These are phyloP conservation scores for Stegodyphus mimosarum DNA, from an alignment of 1,140 invertebrate species.

Conservation along the genomic window DNA sequence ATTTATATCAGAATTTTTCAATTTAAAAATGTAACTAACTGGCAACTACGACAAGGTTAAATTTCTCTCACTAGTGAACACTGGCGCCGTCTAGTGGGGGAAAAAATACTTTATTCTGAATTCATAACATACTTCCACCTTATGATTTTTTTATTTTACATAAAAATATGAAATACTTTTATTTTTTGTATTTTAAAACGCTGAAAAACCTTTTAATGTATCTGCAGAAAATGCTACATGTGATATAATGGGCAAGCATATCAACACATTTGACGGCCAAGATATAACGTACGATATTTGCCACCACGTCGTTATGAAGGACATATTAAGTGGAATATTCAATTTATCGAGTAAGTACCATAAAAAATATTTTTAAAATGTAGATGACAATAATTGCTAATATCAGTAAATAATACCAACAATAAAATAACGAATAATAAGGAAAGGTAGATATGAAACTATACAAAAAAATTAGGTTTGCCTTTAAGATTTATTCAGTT, in stretches of 20 bases:
- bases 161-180: constrained; percentile 13
- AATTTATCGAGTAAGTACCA: constrained; percentile 68
- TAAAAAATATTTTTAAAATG: constrained; percentile 55
- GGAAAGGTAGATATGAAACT: too few relatives aligned
- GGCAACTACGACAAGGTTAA: too few relatives aligned
- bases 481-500: too few relatives aligned
- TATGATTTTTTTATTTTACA: background rate
- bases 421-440: too few relatives aligned
- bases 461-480: too few relatives aligned
- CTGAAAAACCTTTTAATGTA: background rate
- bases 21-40: too few relatives aligned
- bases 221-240: constrained; percentile 71
- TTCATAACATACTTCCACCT: background rate
- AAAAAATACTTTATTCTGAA: too few relatives aligned
- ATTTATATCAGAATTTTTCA: too few relatives aligned
- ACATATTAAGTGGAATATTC: constrained; percentile 68
- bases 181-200: too few relatives aligned
- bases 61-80: too few relatives aligned
- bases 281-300: constrained; percentile 83
- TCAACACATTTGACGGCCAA: constrained; percentile 82
- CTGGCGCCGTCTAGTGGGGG: too few relatives aligned
- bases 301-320: constrained; percentile 80
- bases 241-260: constrained; percentile 78
- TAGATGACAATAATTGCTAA: background rate
- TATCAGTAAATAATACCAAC: background rate